Evolutionary conservation across 2,113 vertebrate species (phyloP), one percentile per base, ranked within the genome.

Genomic region (Mesocricetus auratus): DNA sequence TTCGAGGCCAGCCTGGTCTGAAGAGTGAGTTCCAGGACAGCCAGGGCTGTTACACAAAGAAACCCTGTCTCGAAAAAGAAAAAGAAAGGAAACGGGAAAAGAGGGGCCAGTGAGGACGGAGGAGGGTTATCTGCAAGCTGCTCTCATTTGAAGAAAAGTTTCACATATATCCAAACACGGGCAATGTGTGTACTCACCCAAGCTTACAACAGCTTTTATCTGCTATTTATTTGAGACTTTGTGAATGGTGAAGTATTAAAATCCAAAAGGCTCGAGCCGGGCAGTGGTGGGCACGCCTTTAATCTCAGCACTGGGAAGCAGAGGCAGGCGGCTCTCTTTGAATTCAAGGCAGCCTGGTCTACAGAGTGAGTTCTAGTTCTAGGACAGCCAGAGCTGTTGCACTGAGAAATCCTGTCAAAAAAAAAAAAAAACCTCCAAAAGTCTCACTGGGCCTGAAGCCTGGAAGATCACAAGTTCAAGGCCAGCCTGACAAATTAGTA

Each of bases 181-280:
- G 11, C 11, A 26, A 56, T 56, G 56, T 42, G 33, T 29, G 5
- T 4, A 29, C 36, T 71, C 21, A 31, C 53, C 33, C 29, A 24
- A 42, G 22, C 36, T 39, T 16, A 29, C 4, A 33, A n/a, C 2
- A 62, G 36, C 26, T 79, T 85, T 21, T 31, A 75, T 33, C 87
- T 73, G 75, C 79, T 7, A 0, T 66, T 91, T 69, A 42, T 10
- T 60, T 22, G 62, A 78, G 73, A 64, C 26, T 79, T 74, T 60
- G 39, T 81, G 26, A 86, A n/a, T 31, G 68, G 19, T 75, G 33
- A 94, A 94, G 71, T 62, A 83, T 36, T 42, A 53, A 95, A 77
- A 62, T 17, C 79, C 36, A 39, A 69, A 69, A 68, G 31, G 85
- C 19, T 86, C 31, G 7, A 31, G 68, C 15, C 68, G 7, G 2